phyloP scores from a whole-genome alignment of 2,113 vertebrate genomes.

The Micronycteris hirsuta region DNA sequence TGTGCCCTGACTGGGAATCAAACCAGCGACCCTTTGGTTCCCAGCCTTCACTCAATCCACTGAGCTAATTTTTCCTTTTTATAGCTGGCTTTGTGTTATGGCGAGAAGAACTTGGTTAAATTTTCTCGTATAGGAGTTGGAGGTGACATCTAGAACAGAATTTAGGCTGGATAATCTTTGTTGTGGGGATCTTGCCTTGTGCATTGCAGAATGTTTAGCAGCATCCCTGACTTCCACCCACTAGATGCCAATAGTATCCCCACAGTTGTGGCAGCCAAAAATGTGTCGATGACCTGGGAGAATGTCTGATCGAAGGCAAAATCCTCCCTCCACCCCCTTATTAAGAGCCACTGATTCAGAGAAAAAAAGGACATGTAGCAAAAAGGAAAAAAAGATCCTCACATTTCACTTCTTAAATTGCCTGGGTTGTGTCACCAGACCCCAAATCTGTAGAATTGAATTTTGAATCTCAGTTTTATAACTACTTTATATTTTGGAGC shows the following conservation, averaged over 20 bases:
- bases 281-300: neutral
- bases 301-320: neutral
- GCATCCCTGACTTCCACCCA: neutral
- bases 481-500: neutral
- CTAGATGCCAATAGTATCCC: neutral
- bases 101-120: neutral
- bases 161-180: neutral
- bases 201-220: neutral
- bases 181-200: neutral
- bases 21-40: no score
- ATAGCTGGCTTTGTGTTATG: neutral
- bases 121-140: neutral
- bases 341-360: neutral
- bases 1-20: no score
- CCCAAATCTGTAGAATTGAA: neutral
- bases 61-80: slow-evolving; percentile 5
- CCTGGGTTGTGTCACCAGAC: neutral
- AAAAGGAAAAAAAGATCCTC: neutral
- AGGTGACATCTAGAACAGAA: neutral
- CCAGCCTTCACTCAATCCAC: no score
- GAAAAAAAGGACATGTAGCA: neutral
- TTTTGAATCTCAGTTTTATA: neutral
- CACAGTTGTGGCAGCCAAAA: neutral
- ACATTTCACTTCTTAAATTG: neutral
- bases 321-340: no score